These are phyloP conservation scores for Spinus olivaceus DNA, from an alignment of 2,797 vertebrate species.

Conservation along the genomic window DNA sequence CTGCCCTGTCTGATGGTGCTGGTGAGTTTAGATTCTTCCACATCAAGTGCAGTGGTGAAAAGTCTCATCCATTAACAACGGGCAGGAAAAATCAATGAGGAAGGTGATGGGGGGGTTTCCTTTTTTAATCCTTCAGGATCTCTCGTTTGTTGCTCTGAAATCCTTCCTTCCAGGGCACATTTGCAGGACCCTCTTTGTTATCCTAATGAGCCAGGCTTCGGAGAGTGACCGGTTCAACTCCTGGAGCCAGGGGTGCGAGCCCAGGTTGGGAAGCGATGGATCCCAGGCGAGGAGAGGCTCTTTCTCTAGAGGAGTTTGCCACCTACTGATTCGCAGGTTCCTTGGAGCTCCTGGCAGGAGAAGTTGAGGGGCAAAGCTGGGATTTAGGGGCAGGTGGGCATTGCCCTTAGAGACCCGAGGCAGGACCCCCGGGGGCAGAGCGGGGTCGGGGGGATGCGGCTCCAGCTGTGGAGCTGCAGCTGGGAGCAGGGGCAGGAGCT, in stretches of 20 bases:
- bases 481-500: conserved; percentile 49
- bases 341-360: neutral
- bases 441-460: neutral
- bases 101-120: neutral
- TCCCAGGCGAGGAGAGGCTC: neutral
- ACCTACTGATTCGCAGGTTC: conserved; percentile 62
- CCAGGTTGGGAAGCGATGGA: neutral
- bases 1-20: neutral
- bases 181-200: conserved; percentile 32
- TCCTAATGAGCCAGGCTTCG: conserved; percentile 17
- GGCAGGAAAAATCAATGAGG: neutral
- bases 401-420: neutral
- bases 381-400: neutral
- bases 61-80: neutral
- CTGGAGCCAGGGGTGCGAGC: conserved; percentile 12
- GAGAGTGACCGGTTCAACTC: neutral
- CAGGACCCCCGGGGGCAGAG: neutral
- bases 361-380: neutral
- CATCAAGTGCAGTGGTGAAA: neutral
- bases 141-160: neutral
- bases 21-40: neutral
- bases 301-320: conserved; percentile 65
- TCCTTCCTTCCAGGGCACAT: neutral
- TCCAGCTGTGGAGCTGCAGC: conserved; percentile 28
- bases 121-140: neutral